Evolutionary conservation across 2,797 vertebrate genomes (phyloP).

Genomic region (Sitta carolinensis): DNA sequence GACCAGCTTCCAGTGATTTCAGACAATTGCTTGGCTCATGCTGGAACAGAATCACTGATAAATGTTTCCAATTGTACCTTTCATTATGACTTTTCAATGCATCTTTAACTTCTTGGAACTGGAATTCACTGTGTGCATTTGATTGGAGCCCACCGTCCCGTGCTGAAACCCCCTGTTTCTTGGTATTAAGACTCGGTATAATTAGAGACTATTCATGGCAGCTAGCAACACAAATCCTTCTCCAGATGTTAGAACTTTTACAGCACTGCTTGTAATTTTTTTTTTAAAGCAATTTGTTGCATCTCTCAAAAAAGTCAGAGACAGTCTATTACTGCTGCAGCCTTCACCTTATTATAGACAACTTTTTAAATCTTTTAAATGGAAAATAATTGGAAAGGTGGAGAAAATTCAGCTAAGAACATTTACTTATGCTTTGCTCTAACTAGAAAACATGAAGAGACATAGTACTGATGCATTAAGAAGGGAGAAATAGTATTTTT

Average conservation of each 20-base stretch:
- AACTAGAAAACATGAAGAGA: background rate
- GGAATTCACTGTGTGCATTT: slow-evolving; percentile 8
- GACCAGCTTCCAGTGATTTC: slow-evolving; percentile 38
- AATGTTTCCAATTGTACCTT: slow-evolving; percentile 29
- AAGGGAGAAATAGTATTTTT: background rate
- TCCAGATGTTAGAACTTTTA: background rate
- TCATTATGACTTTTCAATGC: slow-evolving; percentile 44
- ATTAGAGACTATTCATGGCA: slow-evolving; percentile 46
- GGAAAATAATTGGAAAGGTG: slow-evolving; percentile 11
- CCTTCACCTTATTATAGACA: background rate
- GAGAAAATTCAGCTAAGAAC: background rate
- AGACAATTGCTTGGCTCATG: slow-evolving; percentile 32
- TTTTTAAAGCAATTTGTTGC: background rate
- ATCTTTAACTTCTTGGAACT: slow-evolving; percentile 16
- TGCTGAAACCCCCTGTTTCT: background rate
- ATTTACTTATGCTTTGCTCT: background rate
- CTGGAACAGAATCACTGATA: slow-evolving; percentile 1
- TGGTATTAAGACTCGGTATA: background rate
- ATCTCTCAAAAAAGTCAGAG: background rate
- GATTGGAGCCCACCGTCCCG: background rate
- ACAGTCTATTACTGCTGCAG: background rate
- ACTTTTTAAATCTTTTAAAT: slow-evolving; percentile 3
- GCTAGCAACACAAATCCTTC: background rate
- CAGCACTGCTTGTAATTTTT: background rate
- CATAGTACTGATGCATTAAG: background rate